Conservation (phyloP, 1,140 invertebrate species). For the Cotesia typhae region DNA sequence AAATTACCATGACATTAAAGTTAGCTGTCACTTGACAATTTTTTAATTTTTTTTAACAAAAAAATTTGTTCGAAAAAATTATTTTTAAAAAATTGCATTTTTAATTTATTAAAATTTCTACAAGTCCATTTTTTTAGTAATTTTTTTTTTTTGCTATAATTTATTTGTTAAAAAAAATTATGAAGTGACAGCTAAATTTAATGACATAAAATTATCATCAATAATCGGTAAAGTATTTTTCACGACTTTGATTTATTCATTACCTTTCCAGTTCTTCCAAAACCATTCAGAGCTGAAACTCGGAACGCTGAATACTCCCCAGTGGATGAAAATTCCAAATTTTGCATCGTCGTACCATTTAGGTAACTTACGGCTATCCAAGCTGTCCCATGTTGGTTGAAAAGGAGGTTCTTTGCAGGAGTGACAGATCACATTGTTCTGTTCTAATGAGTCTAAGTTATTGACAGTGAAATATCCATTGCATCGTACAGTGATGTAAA, state of each 20-base stretch:
- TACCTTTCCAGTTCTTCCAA: slow-evolving; percentile 81
- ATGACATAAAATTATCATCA: background rate
- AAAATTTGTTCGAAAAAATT: no score
- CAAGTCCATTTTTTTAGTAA: no score
- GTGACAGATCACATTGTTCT: no score
- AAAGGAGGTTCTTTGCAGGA: slow-evolving; percentile 53
- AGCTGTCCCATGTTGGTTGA: slow-evolving; percentile 80
- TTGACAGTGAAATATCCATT: no score
- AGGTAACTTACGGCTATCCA: slow-evolving; percentile 85
- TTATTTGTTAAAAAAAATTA: no score
- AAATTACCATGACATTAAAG: slow-evolving; percentile 3
- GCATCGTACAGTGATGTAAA: no score
- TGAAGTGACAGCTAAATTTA: no score
- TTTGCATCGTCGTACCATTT: slow-evolving; percentile 90
- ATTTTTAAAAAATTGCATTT: no score
- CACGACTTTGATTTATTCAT: background rate
- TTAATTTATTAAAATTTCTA: no score
- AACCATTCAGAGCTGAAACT: slow-evolving; percentile 89
- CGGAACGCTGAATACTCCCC: slow-evolving; percentile 92
- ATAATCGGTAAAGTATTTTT: background rate
- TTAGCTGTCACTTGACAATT: background rate
- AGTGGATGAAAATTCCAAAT: slow-evolving; percentile 93
- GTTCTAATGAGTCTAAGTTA: no score
- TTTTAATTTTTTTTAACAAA: no score
- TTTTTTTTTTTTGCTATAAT: no score